Percentiles rank a stretch among this genome's conserved stretches.
phyloP scores from a whole-genome alignment of 2,113 vertebrate genomes.

The Indicator maculatus region DNA sequence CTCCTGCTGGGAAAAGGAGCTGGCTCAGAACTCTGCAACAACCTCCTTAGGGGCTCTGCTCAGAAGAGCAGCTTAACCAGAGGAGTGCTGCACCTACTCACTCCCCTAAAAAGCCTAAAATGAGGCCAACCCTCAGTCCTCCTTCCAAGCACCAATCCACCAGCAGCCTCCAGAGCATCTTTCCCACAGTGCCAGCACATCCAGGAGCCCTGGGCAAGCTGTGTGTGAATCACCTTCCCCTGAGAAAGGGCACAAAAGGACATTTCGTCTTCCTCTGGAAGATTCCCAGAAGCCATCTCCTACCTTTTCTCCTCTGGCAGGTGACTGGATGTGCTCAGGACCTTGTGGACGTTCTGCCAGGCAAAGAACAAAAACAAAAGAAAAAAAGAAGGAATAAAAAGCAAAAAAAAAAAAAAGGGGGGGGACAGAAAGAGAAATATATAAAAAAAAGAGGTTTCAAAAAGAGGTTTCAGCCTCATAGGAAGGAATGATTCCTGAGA shows the following conservation, averaged over 20 bases:
- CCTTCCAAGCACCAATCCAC: no score
- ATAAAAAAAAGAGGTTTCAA: background rate
- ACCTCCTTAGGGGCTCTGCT: background rate
- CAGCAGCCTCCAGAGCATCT: background rate
- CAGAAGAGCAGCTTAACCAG: background rate
- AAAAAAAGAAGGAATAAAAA: no score
- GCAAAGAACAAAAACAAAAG: background rate
- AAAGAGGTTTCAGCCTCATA: background rate
- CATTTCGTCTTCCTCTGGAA: background rate
- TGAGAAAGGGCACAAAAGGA: background rate
- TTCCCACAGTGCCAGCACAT: background rate
- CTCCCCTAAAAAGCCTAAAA: background rate
- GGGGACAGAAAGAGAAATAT: background rate
- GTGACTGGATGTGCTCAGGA: conserved; percentile 77
- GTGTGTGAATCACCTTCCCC: background rate
- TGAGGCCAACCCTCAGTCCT: background rate
- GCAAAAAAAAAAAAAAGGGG: no score
- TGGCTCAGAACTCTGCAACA: background rate
- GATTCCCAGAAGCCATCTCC: conserved; percentile 40
- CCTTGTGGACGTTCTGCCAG: conserved; percentile 86
- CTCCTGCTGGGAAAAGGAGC: background rate
- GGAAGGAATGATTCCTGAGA: conserved; percentile 23
- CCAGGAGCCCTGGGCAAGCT: background rate
- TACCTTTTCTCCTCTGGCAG: conserved; percentile 79
- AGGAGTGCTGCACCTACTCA: background rate